These are phyloP conservation scores for Columbina picui DNA, from an alignment of 2,113 vertebrate species.

Conservation along the genomic window DNA sequence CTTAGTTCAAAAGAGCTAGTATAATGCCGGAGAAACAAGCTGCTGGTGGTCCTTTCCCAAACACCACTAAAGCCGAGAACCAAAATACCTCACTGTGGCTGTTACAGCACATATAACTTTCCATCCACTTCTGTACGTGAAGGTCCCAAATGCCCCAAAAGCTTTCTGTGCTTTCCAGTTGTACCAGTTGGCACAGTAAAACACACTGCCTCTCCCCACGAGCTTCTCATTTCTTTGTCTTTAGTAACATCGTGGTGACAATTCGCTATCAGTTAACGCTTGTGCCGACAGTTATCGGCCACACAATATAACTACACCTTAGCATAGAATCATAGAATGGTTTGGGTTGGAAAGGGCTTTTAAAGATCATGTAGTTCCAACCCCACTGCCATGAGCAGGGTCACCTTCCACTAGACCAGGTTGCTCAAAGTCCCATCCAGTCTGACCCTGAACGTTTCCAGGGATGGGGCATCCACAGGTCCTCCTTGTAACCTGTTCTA, in stretches of 20 bases:
- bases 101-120: not conserved
- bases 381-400: too few species aligned
- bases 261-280: not conserved
- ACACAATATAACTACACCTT: not conserved
- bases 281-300: not conserved
- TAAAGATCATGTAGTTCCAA: too few species aligned
- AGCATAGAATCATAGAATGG: too few species aligned
- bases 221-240: not conserved
- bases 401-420: too few species aligned
- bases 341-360: too few species aligned
- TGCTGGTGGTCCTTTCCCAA: not conserved
- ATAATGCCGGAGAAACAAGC: not conserved
- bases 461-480: too few species aligned
- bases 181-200: not conserved
- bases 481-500: too few species aligned
- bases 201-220: fast-evolving
- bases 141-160: not conserved
- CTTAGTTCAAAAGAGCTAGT: not conserved
- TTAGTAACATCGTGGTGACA: not conserved
- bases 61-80: not conserved
- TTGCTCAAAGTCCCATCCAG: too few species aligned
- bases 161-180: not conserved
- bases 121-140: fast-evolving
- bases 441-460: too few species aligned
- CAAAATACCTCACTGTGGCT: not conserved